Conservation (phyloP, 2,888 invertebrate species). For the Mellilla xanthometata region DNA sequence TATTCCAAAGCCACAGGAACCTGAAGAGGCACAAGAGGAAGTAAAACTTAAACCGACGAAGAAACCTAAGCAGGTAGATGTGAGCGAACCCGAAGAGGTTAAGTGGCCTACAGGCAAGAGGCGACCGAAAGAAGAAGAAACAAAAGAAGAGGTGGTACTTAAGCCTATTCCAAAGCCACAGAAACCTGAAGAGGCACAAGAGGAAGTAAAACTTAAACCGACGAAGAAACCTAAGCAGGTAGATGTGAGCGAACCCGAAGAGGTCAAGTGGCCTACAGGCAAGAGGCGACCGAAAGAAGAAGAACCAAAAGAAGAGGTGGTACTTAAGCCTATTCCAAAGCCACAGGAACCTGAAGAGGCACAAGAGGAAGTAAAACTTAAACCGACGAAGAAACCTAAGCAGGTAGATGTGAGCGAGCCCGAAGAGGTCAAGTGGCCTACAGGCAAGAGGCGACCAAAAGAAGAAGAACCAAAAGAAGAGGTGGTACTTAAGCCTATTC, state of each 20-base stretch:
- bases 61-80: constrained; percentile 48
- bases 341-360: constrained; percentile 41
- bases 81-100: constrained; percentile 35
- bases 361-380: too few species aligned
- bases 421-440: too few species aligned
- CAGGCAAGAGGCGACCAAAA: too few species aligned
- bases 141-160: constrained; percentile 48
- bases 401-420: too few species aligned
- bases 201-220: constrained; percentile 12
- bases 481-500: too few species aligned
- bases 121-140: constrained; percentile 38
- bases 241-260: constrained; percentile 3
- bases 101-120: constrained; percentile 39
- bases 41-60: constrained; percentile 42
- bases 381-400: too few species aligned
- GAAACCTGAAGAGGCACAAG: constrained; percentile 45
- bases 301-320: constrained; percentile 55
- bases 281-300: constrained; percentile 40
- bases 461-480: too few species aligned
- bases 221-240: too few species aligned
- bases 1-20: constrained; percentile 47
- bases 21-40: constrained; percentile 71
- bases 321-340: constrained; percentile 52
- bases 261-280: constrained; percentile 45
- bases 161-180: constrained; percentile 38